Evolutionary conservation across 2,888 invertebrate genomes (phyloP), one percentile per base, ranked within the genome.

Genomic region (Orthosia cruda): DNA sequence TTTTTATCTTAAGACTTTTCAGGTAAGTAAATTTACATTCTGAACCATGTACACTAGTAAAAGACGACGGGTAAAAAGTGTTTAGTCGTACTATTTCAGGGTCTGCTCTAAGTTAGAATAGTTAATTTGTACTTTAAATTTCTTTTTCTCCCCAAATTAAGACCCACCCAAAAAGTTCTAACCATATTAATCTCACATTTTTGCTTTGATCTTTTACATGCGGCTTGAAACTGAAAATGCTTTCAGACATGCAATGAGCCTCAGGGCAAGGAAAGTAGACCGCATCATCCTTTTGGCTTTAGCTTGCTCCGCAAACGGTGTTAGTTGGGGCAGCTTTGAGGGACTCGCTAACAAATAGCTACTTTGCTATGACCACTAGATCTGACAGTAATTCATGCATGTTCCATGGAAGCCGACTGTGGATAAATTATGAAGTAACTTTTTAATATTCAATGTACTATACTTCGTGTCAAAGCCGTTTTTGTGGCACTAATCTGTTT

Each of bases 251-350:
- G 64, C 79, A 79, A 61, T 65, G 68, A 62, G 79, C 77, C 74
- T 69, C 62, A 62, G 73, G 82, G 77, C 45, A 58, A 57, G 71
- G 61, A 87, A 87, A 84, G 81, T 87, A 72, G 81, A 87, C 68
- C 81, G 55, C 64, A 47, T 74, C 69, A 59, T 78, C 66, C 72
- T 87, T 77, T 85, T 64, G 71, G 85, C 71, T 71, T 58, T 63
- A 74, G 76, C 66, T 71, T 61, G 63, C 74, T 71, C 62, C 59
- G 64, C 71, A 78, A 65, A 78, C 74, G 79, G 71, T 78, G 61
- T 79, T 79, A 64, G 67, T 71, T 82, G 57, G 69, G 81, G 63
- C 55, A 73, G 74, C 80, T 82, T 77, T 80, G 70, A 76, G 69
- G 32, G 47, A 63, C 58, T 58, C 70, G n/a, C 45, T 59, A 61